Base-by-base conservation (phyloP, 37 sponge, comb jelly and placozoan genomes). In the Halisarca cf. caerulea region DNA sequence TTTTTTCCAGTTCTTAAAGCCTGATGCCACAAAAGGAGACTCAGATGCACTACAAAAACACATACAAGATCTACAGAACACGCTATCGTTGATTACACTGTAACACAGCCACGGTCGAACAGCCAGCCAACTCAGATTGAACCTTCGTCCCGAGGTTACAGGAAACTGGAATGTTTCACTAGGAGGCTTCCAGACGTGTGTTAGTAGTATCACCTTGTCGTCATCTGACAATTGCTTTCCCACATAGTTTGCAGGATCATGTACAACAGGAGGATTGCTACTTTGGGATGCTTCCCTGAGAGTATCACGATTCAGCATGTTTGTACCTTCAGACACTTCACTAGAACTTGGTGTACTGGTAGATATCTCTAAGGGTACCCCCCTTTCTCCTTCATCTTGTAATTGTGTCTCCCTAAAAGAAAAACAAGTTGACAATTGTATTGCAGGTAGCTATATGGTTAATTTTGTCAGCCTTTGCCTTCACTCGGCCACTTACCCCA, bases 161-260 rank as follows among this genome's bases (percentile, higher is more conserved):
- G 57, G 57, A 17, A 55, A 55, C 57, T 55, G 11, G 17, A 55
- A 55, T 55, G 57, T 55, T 55, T 55, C 57, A 55, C 57, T 55
- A 55, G 57, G 57, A 55, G 57, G 57, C 57, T 55, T 55, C 57
- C 57, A 55, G 57, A 55, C 17, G 57, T 55, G 57, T 55, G 57
- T 55, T 17, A 55, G 57, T 55, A 55, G 57, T 17, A 55, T 55
- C 57, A 55, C 57, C 57, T 55, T 55, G 57, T 55, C 57, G 17
- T 55, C 17, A 17, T 55, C 57, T 55, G 57, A 55, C 57, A 55
- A 55, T 55, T 55, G 57, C 57, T 55, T 55, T 55, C 57, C 57
- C 57, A 55, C 57, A 55, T 55, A 55, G 57, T 55, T 55, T 55
- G 57, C 57, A 55, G 57, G 57, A 55, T 55, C 57, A 55, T 55